Base-by-base conservation (phyloP, 1,140 invertebrate genomes). In the Ceratina australensis region DNA sequence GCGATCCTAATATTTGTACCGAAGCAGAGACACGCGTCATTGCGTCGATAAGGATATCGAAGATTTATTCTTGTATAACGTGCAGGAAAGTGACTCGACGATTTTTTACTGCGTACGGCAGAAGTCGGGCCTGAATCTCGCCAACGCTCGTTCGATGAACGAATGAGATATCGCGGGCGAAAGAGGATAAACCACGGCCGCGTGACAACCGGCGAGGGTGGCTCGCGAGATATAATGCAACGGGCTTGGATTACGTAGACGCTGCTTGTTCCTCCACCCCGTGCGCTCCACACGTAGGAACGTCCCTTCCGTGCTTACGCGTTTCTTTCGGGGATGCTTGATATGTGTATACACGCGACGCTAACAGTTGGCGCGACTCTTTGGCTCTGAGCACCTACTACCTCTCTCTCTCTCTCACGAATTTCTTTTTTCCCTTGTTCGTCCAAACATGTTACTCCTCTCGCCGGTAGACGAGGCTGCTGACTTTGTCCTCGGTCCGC, bases 311-410 rank as follows among this genome's bases (percentile, higher is more conserved):
- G 49, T 26, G 18, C 12, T 18, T 24, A 24, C 4, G 16, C 15
- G 33, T 60, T 12, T 5, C 28, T 47, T 22, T 0, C 5, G n/a
- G 13, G 16, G 12, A 49, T 0, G 16, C 12, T 8, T 26, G 22
- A 16, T 28, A 24, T 22, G 20, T 47, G 22, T 15, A 49, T 54
- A 54, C 13, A 54, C 16, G 52, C 33, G 52, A 18, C 16, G 54
- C 57, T 71, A 77, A 67, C 28, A 15, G 67, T 67, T 72, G 71
- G 52, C 49, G 65, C 54, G 54, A 79, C 63, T 49, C 69, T 63
- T 69, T 78, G 75, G 66, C 61, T 82, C 57, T 52, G 24, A 47
- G 63, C 18, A 72, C 68, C 66, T 52, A 4, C 12, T 2, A 20
- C 13, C 3, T 20, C 42, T 49, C 13, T 20, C 15, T n/a, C 22